phyloP scores from a whole-genome alignment of 2,797 vertebrate genomes.

The Phoxinus dragarum region DNA sequence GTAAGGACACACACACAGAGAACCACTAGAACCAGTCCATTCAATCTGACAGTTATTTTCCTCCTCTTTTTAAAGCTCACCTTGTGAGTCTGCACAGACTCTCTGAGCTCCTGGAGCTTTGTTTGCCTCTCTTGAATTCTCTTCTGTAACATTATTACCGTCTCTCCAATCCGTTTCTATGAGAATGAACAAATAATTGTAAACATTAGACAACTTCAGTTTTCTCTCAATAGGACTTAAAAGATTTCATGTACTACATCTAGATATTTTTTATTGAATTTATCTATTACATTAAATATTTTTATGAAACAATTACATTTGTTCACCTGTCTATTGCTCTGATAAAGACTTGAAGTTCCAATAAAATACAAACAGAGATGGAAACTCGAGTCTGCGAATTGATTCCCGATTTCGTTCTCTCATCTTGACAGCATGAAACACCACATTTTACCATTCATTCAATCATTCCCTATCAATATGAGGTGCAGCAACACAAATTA shows the following conservation, averaged over 20 bases:
- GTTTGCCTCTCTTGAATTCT: not conserved
- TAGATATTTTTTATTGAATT: not conserved
- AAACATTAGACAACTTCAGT: not conserved
- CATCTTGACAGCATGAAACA: not conserved
- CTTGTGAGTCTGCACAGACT: conserved; percentile 3
- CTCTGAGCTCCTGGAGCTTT: not conserved
- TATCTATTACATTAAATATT: not conserved
- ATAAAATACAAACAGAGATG: not conserved
- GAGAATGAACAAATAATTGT: not conserved
- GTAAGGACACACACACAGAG: not conserved
- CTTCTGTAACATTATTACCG: not conserved
- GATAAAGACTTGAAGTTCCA: not conserved
- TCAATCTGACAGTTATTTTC: not conserved
- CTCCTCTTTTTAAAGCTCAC: not conserved
- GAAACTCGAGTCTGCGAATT: not conserved
- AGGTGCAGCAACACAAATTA: not conserved
- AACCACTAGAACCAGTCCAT: not conserved
- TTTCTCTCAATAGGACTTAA: not conserved
- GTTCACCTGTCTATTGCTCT: not conserved
- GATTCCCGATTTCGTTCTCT: not conserved
- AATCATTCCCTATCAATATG: not conserved
- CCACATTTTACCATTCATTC: not conserved
- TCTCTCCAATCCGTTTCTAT: not conserved
- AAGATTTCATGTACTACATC: not conserved
- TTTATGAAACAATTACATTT: not conserved